These are phyloP conservation scores for Hypsibius dujardini DNA, from an alignment of 1,140 invertebrate genomes.

Conservation along the genomic window DNA sequence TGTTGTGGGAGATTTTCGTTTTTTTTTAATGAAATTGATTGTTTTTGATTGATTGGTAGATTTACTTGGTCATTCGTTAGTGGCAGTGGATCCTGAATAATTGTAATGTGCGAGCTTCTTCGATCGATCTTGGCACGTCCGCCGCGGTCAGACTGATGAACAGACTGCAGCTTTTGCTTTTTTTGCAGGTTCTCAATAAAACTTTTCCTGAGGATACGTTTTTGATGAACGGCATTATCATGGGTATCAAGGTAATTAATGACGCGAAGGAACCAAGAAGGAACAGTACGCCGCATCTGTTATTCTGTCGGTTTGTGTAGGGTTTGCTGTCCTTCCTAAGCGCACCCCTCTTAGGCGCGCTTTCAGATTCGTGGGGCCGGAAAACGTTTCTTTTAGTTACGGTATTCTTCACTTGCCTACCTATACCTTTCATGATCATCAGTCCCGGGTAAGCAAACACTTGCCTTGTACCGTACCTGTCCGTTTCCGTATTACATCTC, in stretches of 20 bases:
- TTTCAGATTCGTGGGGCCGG: slow-evolving; percentile 92
- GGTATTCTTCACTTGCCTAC: slow-evolving; percentile 96
- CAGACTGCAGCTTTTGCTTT: too few relatives aligned
- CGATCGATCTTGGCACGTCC: too few relatives aligned
- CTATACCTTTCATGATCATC: slow-evolving; percentile 94
- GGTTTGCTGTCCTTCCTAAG: slow-evolving; percentile 55
- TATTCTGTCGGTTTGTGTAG: background rate
- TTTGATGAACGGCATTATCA: slow-evolving; percentile 96
- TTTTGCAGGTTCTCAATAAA: slow-evolving; percentile 61
- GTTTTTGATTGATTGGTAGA: slow-evolving; percentile 11
- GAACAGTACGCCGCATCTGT: background rate
- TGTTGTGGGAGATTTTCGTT: too few relatives aligned
- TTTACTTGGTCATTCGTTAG: slow-evolving; percentile 16
- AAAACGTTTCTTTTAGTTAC: slow-evolving; percentile 96
- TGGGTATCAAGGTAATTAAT: slow-evolving; percentile 79
- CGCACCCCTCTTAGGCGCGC: slow-evolving; percentile 83
- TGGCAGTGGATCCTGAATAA: slow-evolving; percentile 18
- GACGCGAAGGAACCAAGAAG: slow-evolving; percentile 15
- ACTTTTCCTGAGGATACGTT: slow-evolving; percentile 98
- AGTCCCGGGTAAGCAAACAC: slow-evolving; percentile 62
- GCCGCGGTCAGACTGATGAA: too few relatives aligned
- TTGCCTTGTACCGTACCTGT: slow-evolving; percentile 3
- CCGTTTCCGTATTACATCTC: slow-evolving; percentile 18
- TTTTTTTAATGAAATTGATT: slow-evolving; percentile 20
- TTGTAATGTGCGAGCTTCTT: background rate